Evolutionary conservation across 1,140 invertebrate species (phyloP).

Genomic region (Drosophila paulistorum): DNA sequence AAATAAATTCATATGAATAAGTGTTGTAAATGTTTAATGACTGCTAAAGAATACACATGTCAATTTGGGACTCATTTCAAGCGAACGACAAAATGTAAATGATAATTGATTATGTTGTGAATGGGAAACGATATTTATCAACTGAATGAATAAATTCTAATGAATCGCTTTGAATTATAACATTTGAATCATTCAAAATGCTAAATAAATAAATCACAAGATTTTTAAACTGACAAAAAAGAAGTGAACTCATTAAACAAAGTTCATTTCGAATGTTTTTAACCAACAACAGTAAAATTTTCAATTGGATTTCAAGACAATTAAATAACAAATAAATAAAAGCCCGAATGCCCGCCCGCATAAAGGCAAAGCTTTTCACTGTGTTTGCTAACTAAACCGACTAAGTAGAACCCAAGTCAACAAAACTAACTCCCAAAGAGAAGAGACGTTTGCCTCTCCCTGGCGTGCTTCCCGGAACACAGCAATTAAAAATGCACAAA

Average conservation of each 20-base stretch:
- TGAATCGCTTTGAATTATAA: background rate
- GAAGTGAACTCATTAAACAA: too few species aligned
- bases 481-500: background rate
- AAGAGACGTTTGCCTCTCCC: background rate
- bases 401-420: conserved; percentile 19
- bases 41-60: too few species aligned
- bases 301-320: background rate
- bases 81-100: background rate
- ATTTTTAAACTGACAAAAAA: too few species aligned
- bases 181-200: too few species aligned
- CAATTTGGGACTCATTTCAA: too few species aligned
- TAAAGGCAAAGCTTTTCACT: conserved; percentile 2
- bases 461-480: background rate
- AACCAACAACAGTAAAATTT: background rate
- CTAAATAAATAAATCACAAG: too few species aligned
- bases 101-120: conserved; percentile 3
- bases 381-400: conserved; percentile 1
- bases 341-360: background rate
- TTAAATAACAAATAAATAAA: background rate
- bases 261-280: background rate
- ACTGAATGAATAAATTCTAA: conserved; percentile 2
- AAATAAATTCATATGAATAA: too few species aligned
- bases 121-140: background rate
- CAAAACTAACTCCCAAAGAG: conserved; percentile 12
- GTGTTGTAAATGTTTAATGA: too few species aligned